phyloP scores from a whole-genome alignment of 2,113 vertebrate genomes.

The Albula goreensis region DNA sequence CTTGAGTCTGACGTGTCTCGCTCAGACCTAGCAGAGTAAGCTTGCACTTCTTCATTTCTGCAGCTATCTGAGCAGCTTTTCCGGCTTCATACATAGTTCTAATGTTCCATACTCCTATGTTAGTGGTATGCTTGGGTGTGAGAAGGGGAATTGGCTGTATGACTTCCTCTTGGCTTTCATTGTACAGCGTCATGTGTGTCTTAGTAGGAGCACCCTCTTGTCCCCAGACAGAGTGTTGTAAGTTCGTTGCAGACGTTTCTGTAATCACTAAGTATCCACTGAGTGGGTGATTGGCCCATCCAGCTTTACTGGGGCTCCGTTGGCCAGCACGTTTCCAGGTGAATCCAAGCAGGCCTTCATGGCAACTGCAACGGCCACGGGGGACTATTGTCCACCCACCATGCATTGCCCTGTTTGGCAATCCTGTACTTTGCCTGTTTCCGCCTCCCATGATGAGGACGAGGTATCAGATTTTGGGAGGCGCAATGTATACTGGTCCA shows the following conservation, averaged over 20 bases:
- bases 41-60: constrained; percentile 11
- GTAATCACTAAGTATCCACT: no score
- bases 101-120: constrained; percentile 10
- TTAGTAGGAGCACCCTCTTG: background rate
- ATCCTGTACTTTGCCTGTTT: no score
- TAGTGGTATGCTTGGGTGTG: background rate
- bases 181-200: background rate
- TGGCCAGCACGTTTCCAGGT: no score
- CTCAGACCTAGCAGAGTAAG: background rate
- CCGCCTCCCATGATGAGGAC: no score
- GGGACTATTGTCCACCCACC: no score
- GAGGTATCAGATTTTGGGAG: no score
- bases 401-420: no score
- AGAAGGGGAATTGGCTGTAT: background rate
- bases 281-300: no score
- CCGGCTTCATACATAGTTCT: constrained; percentile 16
- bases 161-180: constrained; percentile 28
- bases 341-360: no score
- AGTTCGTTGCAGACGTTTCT: background rate
- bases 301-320: no score
- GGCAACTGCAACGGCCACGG: no score
- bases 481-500: no score
- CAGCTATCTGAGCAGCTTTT: constrained; percentile 1
- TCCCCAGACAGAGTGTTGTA: background rate
- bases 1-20: constrained; percentile 4